Evolutionary conservation across 2,797 vertebrate genomes (phyloP).

Genomic region (Lagodon rhomboides): DNA sequence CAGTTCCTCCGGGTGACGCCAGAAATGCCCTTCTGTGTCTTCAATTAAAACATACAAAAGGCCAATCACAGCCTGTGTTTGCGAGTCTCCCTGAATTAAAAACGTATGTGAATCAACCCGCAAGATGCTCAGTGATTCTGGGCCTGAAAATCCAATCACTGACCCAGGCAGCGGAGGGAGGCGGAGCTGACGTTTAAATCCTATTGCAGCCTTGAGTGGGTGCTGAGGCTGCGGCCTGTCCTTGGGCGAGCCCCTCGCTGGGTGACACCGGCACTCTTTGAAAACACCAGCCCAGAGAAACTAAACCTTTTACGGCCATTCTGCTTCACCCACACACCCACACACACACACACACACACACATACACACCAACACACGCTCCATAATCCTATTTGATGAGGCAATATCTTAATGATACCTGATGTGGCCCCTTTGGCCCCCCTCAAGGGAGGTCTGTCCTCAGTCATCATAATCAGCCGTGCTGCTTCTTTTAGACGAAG

Average conservation of each 20-base stretch:
- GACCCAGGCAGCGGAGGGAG: conserved; percentile 39
- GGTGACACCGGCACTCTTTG: conserved; percentile 59
- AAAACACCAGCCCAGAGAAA: conserved; percentile 75
- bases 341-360: conserved; percentile 19
- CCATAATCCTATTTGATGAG: conserved; percentile 85
- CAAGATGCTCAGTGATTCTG: conserved; percentile 51
- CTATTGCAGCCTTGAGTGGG: conserved; percentile 74
- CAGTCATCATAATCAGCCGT: conserved; percentile 75
- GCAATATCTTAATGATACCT: conserved; percentile 86
- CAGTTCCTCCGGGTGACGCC: conserved; percentile 54
- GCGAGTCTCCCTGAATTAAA: conserved; percentile 31
- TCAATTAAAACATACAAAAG: conserved; percentile 67
- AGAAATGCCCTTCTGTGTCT: conserved; percentile 47
- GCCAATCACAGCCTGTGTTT: conserved; percentile 5
- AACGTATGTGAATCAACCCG: conserved; percentile 63
- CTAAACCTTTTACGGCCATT: conserved; percentile 81
- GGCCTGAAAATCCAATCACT: conserved; percentile 76
- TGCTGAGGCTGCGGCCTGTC: conserved; percentile 75
- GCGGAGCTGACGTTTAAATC: conserved; percentile 75
- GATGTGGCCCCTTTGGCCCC: conserved; percentile 68
- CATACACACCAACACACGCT: conserved; percentile 17
- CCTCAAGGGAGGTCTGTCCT: conserved; percentile 70
- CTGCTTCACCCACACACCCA: conserved; percentile 32
- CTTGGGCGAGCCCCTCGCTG: conserved; percentile 72
- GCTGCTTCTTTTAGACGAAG: conserved; percentile 58